These are phyloP conservation scores for Parelbella ahira DNA, from an alignment of 2,888 invertebrate species.

Conservation along the genomic window DNA sequence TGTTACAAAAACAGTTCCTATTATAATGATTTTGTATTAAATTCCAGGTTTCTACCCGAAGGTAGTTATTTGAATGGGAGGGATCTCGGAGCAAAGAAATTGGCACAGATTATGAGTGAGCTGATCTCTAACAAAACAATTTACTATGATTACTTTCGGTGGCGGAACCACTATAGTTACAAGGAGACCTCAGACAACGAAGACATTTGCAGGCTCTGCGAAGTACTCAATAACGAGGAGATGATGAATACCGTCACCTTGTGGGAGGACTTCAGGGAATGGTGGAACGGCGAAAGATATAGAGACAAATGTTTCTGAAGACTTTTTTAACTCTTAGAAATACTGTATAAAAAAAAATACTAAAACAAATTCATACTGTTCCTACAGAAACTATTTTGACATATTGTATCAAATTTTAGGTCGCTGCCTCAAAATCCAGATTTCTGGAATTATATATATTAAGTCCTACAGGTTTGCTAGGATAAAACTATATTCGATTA, in stretches of 20 bases:
- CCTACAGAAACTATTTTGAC: too few species aligned
- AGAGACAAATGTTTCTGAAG: slow-evolving; percentile 25
- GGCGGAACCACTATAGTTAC: slow-evolving; percentile 39
- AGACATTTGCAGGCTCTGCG: slow-evolving; percentile 37
- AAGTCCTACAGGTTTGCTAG: too few species aligned
- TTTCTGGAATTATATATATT: too few species aligned
- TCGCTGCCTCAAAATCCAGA: too few species aligned
- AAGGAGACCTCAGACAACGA: slow-evolving; percentile 25
- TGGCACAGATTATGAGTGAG: slow-evolving; percentile 36
- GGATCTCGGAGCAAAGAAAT: slow-evolving; percentile 32
- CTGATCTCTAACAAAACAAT: slow-evolving; percentile 32
- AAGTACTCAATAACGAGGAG: slow-evolving; percentile 31
- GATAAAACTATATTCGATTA: too few species aligned
- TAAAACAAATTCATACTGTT: too few species aligned
- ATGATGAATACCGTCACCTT: slow-evolving; percentile 23
- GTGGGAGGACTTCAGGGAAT: slow-evolving; percentile 33
- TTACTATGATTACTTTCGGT: slow-evolving; percentile 40
- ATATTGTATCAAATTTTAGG: too few species aligned
- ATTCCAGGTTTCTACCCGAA: slow-evolving; percentile 35
- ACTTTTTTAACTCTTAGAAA: too few species aligned
- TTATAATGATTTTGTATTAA: too few species aligned
- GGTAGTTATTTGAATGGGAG: slow-evolving; percentile 40
- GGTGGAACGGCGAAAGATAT: slow-evolving; percentile 33
- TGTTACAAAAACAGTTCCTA: too few species aligned
- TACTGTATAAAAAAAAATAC: too few species aligned